Evolutionary conservation across 2,888 invertebrate genomes (phyloP).

Genomic region (Ochlodes sylvanus): DNA sequence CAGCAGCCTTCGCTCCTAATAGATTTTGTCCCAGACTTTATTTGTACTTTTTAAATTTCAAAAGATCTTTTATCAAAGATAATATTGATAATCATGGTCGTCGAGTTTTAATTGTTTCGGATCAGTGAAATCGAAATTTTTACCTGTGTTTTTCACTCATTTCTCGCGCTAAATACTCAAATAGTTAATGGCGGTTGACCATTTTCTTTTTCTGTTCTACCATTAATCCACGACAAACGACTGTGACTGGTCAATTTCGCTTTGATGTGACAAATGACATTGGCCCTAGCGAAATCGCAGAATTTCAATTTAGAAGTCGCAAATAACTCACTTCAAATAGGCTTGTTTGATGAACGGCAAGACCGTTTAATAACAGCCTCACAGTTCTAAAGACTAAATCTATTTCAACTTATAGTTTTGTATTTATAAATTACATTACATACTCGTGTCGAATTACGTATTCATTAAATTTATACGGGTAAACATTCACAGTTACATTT

Average conservation of each 20-base stretch:
- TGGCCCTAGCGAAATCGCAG: constrained; percentile 16
- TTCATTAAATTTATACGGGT: no score
- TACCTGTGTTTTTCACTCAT: not conserved
- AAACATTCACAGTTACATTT: not conserved
- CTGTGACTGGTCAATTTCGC: constrained; percentile 23
- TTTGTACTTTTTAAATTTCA: no score
- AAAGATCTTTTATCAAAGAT: no score
- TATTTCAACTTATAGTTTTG: not conserved
- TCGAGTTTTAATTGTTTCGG: no score
- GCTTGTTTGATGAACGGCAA: not conserved
- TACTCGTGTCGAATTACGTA: no score
- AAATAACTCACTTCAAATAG: not conserved
- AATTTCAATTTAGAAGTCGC: not conserved
- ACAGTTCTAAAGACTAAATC: no score
- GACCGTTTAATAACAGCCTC: not conserved
- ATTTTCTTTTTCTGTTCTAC: constrained; percentile 19
- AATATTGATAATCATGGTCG: no score
- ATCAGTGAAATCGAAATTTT: not conserved
- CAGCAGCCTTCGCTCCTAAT: no score
- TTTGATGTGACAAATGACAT: constrained; percentile 32
- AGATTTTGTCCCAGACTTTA: no score
- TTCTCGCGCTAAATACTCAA: constrained; percentile 1
- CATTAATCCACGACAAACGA: constrained; percentile 25
- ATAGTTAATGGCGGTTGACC: not conserved
- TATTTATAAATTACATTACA: not conserved